Conservation (phyloP, 2,797 vertebrate genomes). For the Pelobates cultripes region DNA sequence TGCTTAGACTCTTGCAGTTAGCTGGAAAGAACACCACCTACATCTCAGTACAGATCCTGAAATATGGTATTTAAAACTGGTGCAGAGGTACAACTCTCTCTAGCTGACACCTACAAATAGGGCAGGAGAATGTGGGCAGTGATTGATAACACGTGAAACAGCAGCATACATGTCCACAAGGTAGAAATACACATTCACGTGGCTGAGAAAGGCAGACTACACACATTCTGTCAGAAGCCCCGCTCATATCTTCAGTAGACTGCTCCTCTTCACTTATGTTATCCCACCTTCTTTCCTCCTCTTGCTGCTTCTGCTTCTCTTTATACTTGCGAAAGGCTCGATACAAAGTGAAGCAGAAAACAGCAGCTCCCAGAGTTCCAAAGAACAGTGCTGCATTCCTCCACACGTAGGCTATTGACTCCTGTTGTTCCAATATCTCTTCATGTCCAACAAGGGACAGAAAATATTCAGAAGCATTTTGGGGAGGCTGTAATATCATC, state of each 20-base stretch:
- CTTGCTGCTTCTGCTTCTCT: conserved; percentile 60
- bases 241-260: not conserved
- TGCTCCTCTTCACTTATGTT: conserved; percentile 62
- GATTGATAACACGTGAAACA: conserved; percentile 82
- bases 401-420: conserved; percentile 69
- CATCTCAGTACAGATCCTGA: too few relatives aligned
- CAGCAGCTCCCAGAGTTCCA: conserved; percentile 60
- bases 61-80: conserved; percentile 11
- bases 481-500: conserved; percentile 78
- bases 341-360: conserved; percentile 69
- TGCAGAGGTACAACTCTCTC: conserved; percentile 81
- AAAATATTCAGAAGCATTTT: conserved; percentile 74
- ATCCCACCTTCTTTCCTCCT: conserved; percentile 64
- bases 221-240: conserved; percentile 66
- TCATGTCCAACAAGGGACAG: conserved; percentile 79
- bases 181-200: conserved; percentile 79
- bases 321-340: conserved; percentile 68
- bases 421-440: conserved; percentile 70
- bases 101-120: conserved; percentile 82
- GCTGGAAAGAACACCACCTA: not conserved
- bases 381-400: conserved; percentile 67
- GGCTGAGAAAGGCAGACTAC: conserved; percentile 79
- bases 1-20: too few relatives aligned
- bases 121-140: conserved; percentile 74
- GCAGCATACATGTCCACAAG: conserved; percentile 88